A percentile compares a stretch with the other conserved stretches of the same genome.
Evolutionary conservation across 2,888 invertebrate genomes (phyloP).

Genomic region (Drosophila rubida): DNA sequence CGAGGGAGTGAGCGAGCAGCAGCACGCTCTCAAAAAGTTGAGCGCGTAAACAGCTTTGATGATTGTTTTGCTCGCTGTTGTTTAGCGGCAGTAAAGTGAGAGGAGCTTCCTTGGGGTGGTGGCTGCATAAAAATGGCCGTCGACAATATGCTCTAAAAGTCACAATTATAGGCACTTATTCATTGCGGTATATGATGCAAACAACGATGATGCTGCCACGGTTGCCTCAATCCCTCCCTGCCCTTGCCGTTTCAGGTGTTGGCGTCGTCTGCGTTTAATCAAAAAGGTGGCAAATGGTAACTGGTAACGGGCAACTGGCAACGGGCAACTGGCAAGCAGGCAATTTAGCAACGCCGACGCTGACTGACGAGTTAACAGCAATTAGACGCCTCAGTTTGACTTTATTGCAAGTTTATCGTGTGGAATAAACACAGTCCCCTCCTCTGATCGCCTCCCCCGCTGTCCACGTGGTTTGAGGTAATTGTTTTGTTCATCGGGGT

Average conservation of each 20-base stretch:
- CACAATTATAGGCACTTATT: conserved; percentile 79
- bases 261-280: conserved; percentile 60
- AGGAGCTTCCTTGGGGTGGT: conserved; percentile 3
- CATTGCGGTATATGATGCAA: conserved; percentile 77
- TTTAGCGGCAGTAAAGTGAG: background rate
- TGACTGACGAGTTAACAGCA: conserved; percentile 72
- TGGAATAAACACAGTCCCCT: conserved; percentile 49
- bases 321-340: conserved; percentile 10
- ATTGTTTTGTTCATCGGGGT: conserved; percentile 54
- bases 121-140: conserved; percentile 55
- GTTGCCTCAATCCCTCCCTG: background rate
- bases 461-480: conserved; percentile 26
- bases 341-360: conserved; percentile 25
- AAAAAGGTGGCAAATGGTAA: conserved; percentile 29
- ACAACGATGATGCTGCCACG: conserved; percentile 55
- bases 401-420: conserved; percentile 78
- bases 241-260: conserved; percentile 31
- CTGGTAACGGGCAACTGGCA: background rate
- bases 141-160: conserved; percentile 64
- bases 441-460: background rate
- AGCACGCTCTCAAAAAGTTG: conserved; percentile 7
- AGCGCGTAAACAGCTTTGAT: conserved; percentile 37
- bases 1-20: background rate
- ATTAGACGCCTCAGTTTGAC: conserved; percentile 75
- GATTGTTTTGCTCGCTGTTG: conserved; percentile 37